Evolutionary conservation across 2,888 invertebrate species (phyloP).

Genomic region (Spodoptera littoralis): DNA sequence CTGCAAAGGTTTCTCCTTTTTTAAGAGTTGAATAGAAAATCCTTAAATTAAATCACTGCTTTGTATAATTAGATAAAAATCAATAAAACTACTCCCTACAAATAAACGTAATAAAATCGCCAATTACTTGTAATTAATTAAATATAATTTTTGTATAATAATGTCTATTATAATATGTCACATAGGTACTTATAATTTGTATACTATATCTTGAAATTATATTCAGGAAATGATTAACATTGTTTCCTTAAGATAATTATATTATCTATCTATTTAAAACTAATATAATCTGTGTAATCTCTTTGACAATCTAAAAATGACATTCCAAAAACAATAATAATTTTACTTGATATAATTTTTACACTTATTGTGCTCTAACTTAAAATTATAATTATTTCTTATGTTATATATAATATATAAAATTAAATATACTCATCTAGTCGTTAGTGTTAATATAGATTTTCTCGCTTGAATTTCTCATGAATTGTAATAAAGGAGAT

Average conservation of each 20-base stretch:
- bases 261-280: neutral
- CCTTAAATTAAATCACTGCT: no score
- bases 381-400: slow-evolving; percentile 5
- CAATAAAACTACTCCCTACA: slow-evolving; percentile 44
- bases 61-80: neutral
- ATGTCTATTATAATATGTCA: neutral
- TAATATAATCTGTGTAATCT: slow-evolving; percentile 3
- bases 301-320: slow-evolving; percentile 28
- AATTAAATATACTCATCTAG: slow-evolving; percentile 48
- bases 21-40: no score
- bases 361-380: neutral
- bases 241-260: neutral
- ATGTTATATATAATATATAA: slow-evolving; percentile 9
- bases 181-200: neutral
- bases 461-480: slow-evolving; percentile 27
- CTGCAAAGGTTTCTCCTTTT: no score
- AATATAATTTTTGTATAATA: neutral
- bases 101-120: slow-evolving; percentile 19
- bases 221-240: neutral
- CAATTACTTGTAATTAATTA: slow-evolving; percentile 30
- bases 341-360: slow-evolving; percentile 7
- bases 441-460: slow-evolving; percentile 20
- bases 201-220: neutral
- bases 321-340: slow-evolving; percentile 30
- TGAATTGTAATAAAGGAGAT: slow-evolving; percentile 7